Evolutionary conservation across 2,113 vertebrate species (phyloP), one percentile per base, ranked within the genome.

Genomic region (Catagonus wagneri): DNA sequence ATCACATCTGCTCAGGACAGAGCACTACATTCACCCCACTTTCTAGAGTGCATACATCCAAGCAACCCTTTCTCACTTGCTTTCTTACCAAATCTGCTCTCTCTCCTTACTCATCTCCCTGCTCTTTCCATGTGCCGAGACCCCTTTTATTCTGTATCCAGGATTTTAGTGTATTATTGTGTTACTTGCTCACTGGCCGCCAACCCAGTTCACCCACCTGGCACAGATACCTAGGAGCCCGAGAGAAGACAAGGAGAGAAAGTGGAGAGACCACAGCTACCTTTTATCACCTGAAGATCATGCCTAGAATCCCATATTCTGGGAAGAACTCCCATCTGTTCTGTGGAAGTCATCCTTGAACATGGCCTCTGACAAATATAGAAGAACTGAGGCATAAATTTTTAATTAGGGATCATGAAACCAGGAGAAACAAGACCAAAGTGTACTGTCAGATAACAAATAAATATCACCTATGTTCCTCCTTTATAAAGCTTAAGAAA

Each of bases 101-200:
- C 69, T 13, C 10, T 44, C 23, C n/a, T 63, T 58, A 22, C 3
- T 52, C 8, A 0, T 15, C 36, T 19, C 36, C 17, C 36, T 11
- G 9, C 1, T 11, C 8, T 11, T 39, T 3, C 60, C 32, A 6
- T 1, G 2, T 8, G 13, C 1, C 52, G 25, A 52, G 72, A 80
- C 13, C 25, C 17, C 22, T 60, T 29, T 1, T 12, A 2, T 44
- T 81, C 20, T 61, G 6, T 17, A 29, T 19, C 13, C 4, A 68
- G 17, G 44, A 11, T 86, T 86, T 78, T 39, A 89, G 61, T 29
- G 76, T 14, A 90, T 23, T 25, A 54, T 7, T 39, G 63, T 74
- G 32, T 32, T 29, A 32, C 61, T 60, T 50, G 61, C 50, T 86
- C 34, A 54, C 34, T 90, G 32, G 5, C 10, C 36, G 66, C 54